phyloP scores from a whole-genome alignment of 1,140 invertebrate genomes.

The Procambarus virginalis region DNA sequence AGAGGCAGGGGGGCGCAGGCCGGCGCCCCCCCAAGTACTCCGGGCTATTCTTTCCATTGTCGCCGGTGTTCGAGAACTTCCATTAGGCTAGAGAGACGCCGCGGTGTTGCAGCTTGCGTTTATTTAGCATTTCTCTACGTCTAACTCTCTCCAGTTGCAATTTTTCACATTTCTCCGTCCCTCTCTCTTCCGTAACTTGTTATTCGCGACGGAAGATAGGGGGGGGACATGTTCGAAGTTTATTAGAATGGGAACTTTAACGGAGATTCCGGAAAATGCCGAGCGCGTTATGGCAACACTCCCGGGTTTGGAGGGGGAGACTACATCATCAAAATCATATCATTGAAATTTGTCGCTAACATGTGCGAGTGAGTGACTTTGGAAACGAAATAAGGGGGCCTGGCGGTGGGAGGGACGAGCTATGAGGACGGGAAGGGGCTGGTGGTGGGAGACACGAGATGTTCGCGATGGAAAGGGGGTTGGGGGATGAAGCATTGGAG shows the following conservation, averaged over 20 bases:
- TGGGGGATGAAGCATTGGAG: neutral
- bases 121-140: neutral
- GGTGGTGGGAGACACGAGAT: neutral
- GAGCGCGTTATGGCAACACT: conserved; percentile 34
- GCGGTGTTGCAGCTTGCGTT: neutral
- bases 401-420: neutral
- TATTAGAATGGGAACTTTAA: neutral
- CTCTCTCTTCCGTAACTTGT: no score
- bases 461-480: neutral
- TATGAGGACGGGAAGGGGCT: neutral
- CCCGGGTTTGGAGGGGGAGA: neutral
- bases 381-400: conserved; percentile 44
- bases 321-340: conserved; percentile 60
- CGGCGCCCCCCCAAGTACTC: no score
- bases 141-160: neutral
- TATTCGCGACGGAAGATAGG: no score
- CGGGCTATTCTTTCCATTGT: conserved; percentile 50
- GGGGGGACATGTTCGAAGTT: neutral
- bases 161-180: no score
- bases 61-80: conserved; percentile 26
- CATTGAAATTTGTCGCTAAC: conserved; percentile 58
- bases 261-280: neutral
- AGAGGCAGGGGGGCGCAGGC: neutral
- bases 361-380: conserved; percentile 52
- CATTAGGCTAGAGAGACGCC: conserved; percentile 28